Percentiles rank a stretch among this genome's conserved stretches.
Evolutionary conservation across 2,888 invertebrate species (phyloP).

Genomic region (Archips xylosteana): DNA sequence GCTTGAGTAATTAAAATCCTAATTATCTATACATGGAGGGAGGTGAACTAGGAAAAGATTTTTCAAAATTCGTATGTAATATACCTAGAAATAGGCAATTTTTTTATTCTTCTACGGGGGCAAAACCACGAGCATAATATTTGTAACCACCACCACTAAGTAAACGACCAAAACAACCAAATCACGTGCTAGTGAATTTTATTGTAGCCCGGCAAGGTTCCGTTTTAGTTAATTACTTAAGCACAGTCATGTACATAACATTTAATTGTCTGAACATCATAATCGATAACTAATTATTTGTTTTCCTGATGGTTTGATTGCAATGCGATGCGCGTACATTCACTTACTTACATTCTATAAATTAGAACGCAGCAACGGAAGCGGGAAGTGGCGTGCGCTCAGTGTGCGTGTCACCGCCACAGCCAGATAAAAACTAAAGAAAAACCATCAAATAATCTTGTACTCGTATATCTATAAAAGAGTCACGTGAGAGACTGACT

Average conservation of each 20-base stretch:
- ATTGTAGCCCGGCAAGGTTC: neutral
- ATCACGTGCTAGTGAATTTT: neutral
- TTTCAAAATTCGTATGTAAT: no score
- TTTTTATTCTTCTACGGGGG: no score
- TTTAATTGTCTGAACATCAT: constrained; percentile 33
- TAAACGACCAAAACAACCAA: neutral
- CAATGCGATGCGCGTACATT: constrained; percentile 6
- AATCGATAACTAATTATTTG: constrained; percentile 32
- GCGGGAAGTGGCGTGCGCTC: constrained; percentile 44
- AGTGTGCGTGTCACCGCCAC: constrained; percentile 45
- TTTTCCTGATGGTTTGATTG: constrained; percentile 30
- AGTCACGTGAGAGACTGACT: no score
- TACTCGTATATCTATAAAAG: no score
- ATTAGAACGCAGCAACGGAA: constrained; percentile 41
- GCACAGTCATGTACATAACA: constrained; percentile 28
- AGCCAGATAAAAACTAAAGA: constrained; percentile 17
- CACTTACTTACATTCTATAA: constrained; percentile 38
- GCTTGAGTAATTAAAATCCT: no score
- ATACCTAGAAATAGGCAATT: no score
- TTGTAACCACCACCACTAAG: no score
- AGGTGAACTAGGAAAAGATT: no score
- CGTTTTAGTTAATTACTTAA: neutral
- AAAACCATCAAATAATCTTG: constrained; percentile 18
- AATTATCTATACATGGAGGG: no score
- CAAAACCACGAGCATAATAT: no score